These are phyloP conservation scores for Leucozona laternaria DNA, from an alignment of 2,888 invertebrate species.

Conservation along the genomic window DNA sequence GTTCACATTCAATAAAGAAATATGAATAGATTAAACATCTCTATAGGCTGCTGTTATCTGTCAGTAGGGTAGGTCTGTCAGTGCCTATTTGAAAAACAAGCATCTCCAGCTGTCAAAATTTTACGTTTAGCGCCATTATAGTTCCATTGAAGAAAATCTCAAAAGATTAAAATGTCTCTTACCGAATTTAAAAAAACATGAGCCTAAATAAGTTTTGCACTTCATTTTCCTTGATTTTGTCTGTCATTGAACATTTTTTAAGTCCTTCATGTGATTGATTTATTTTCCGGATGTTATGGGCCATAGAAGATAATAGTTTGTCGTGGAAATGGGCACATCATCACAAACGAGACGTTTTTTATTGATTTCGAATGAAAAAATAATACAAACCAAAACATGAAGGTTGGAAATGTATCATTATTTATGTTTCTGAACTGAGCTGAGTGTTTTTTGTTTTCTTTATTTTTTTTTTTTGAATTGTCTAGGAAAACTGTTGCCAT, in stretches of 20 bases:
- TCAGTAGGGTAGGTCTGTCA: too few relatives aligned
- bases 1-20: too few relatives aligned
- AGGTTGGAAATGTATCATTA: background rate
- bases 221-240: background rate
- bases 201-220: background rate
- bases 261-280: background rate
- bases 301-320: background rate
- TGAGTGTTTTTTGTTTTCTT: background rate
- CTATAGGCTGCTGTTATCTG: too few relatives aligned
- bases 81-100: too few relatives aligned
- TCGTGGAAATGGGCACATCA: background rate
- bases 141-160: background rate
- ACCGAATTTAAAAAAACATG: background rate
- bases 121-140: background rate
- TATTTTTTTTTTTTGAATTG: background rate
- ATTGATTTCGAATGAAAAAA: conserved; percentile 8
- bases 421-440: background rate
- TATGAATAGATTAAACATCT: too few relatives aligned
- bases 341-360: background rate
- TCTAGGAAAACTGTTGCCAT: conserved; percentile 12
- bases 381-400: background rate
- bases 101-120: background rate
- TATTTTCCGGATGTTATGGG: background rate
- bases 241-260: background rate
- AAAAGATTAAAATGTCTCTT: background rate